A percentile compares a stretch with the other conserved stretches of the same genome.
Conservation (phyloP, 2,113 vertebrate genomes). For the Gallinago media region DNA sequence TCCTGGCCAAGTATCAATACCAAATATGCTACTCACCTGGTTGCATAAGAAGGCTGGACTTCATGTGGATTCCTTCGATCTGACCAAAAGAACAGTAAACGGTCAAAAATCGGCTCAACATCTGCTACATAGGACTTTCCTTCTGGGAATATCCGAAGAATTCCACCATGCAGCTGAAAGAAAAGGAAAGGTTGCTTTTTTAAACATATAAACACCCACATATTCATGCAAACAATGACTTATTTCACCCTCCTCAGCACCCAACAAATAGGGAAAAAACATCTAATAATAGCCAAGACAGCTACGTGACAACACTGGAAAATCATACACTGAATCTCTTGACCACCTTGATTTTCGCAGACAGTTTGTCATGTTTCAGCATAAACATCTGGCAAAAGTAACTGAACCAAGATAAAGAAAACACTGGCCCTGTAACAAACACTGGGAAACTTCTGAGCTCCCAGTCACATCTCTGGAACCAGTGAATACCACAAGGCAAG, state of each 20-base stretch:
- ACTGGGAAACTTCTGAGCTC: not conserved
- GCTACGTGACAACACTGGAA: not conserved
- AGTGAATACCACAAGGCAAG: not conserved
- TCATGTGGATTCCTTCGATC: conserved; percentile 95
- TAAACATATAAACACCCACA: not conserved
- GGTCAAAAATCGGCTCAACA: conserved; percentile 92
- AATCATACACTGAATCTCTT: not conserved
- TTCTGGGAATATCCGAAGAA: conserved; percentile 93
- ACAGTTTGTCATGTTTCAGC: not conserved
- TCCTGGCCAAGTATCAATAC: not conserved
- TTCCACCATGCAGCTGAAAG: conserved; percentile 88
- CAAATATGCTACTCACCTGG: conserved; percentile 77
- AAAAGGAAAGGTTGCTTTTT: not conserved
- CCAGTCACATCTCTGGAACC: not conserved
- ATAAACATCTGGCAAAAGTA: not conserved
- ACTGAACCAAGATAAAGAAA: not conserved
- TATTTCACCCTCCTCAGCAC: not conserved
- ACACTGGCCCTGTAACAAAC: not conserved
- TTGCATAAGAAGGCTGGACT: conserved; percentile 92
- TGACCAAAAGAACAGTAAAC: conserved; percentile 96
- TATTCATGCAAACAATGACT: not conserved
- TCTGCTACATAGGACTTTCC: conserved; percentile 89
- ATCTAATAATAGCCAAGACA: not conserved
- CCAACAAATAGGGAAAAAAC: not conserved
- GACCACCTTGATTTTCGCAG: not conserved